phyloP scores from a whole-genome alignment of 1,140 invertebrate genomes.

The Ectropis grisescens region DNA sequence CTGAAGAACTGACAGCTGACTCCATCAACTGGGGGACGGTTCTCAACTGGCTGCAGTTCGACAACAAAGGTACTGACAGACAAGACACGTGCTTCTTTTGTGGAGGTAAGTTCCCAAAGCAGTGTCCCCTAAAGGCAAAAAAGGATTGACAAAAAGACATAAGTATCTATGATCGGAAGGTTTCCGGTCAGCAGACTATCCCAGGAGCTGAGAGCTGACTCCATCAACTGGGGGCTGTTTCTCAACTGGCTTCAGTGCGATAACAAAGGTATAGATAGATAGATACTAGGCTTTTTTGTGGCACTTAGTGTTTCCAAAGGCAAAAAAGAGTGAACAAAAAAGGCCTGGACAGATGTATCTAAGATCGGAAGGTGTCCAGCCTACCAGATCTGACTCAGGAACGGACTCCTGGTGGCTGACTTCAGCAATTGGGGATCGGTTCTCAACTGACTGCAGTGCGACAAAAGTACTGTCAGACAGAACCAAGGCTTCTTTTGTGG shows the following conservation, averaged over 20 bases:
- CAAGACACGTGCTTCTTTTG: too few species aligned
- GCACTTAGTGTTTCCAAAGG: too few species aligned
- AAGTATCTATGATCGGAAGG: constrained; percentile 96
- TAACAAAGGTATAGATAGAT: too few species aligned
- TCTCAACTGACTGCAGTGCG: constrained; percentile 94
- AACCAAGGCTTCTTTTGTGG: too few species aligned
- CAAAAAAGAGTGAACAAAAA: too few species aligned
- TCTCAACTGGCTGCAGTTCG: constrained; percentile 94
- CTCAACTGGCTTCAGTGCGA: constrained; percentile 95
- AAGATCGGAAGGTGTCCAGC: constrained; percentile 93
- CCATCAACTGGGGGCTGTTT: constrained; percentile 96
- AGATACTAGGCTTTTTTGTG: too few species aligned
- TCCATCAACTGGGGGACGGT: constrained; percentile 97
- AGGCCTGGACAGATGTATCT: constrained; percentile 93
- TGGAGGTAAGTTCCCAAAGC: too few species aligned
- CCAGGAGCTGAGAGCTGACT: constrained; percentile 80
- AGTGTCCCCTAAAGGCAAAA: too few species aligned
- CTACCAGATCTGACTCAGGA: constrained; percentile 77
- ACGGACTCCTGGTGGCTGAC: constrained; percentile 83
- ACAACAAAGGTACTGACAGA: constrained; percentile 81
- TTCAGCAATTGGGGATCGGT: constrained; percentile 97
- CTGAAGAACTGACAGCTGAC: constrained; percentile 85
- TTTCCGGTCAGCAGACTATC: constrained; percentile 84
- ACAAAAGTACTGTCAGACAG: too few species aligned
- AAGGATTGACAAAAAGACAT: too few species aligned